Base-by-base conservation (phyloP, 1,140 invertebrate genomes). In the Harlomillsia oculata region DNA sequence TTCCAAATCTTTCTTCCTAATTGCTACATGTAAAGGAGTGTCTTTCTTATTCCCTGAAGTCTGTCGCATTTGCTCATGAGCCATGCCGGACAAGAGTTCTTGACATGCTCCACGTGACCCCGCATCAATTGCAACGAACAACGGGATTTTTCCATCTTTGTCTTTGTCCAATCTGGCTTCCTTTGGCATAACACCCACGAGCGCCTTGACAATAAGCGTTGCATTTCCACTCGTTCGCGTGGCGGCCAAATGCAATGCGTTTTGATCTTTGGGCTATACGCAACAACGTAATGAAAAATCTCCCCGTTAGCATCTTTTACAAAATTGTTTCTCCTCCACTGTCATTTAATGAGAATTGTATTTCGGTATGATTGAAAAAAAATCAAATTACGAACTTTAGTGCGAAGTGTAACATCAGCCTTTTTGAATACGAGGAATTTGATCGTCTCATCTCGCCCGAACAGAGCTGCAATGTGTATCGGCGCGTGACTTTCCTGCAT, bases 381-480 rank as follows among this genome's bases (percentile, higher is more conserved):
- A 30, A 3, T 30, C 9, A 21, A 45, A 40, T 49, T 3, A 16
- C 16, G 82, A 79, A 97, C 93, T 72, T 91, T 91, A 69, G 91
- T 93, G 6, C 87, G 82, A 23, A 88, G 83, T 68, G 87, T 89
- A 23, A 90, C 82, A 75, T 97, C 92, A 3, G 95, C 90, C 70
- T 85, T 83, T 71, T 90, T 90, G 36, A 82, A 81, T 40, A 97
- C 74, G 8, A 97, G 77, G 26, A 93, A 74, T 69, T 92, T 90
- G 68, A 97, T 85, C 48, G 94, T 88, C 71, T 98, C 94, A 72
- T 97, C 93, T 66, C 91, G 80, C 20, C 88, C 91, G 71, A 89
- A 87, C 80, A 90, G 86, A 26, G 91, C 85, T 16, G 92, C 89
- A 70, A 93, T 85, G 72, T 96, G 91, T 23, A 96, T 77, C 25